Evolutionary conservation across 2,888 invertebrate genomes (phyloP).

Genomic region (Anodontia alba): DNA sequence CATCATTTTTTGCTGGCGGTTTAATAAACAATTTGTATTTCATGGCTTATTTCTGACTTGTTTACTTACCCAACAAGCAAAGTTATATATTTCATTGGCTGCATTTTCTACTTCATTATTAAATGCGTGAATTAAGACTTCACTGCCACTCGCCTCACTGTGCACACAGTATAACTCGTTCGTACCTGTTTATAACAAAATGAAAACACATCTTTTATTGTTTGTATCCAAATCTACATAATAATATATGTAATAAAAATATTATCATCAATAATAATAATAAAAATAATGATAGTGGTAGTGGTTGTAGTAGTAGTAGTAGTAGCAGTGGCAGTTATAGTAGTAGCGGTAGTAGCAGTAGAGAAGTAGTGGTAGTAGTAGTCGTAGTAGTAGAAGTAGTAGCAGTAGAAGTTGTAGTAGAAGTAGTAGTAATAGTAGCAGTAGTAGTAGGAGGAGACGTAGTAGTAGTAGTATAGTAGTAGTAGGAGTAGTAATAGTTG

Average conservation of each 20-base stretch:
- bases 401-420: conserved; percentile 28
- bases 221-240: too few relatives aligned
- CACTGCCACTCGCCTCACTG: conserved; percentile 21
- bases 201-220: too few relatives aligned
- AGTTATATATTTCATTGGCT: conserved; percentile 27
- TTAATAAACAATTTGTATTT: too few relatives aligned
- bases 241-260: too few relatives aligned
- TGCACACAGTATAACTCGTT: conserved; percentile 35
- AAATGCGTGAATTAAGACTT: conserved; percentile 45
- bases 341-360: conserved; percentile 37
- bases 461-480: too few relatives aligned
- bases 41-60: too few relatives aligned
- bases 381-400: conserved; percentile 13
- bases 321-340: conserved; percentile 35
- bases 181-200: conserved; percentile 15
- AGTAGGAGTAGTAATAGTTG: too few relatives aligned
- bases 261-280: neutral
- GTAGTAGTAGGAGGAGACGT: too few relatives aligned
- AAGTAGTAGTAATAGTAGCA: neutral
- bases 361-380: conserved; percentile 50
- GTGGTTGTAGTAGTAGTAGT: conserved; percentile 37
- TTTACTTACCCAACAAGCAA: conserved; percentile 52
- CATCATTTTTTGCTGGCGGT: too few relatives aligned
- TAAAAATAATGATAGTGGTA: conserved; percentile 44
- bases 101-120: conserved; percentile 35